phyloP scores from a whole-genome alignment of 1,140 invertebrate genomes.

The Parasteatoda tepidariorum region DNA sequence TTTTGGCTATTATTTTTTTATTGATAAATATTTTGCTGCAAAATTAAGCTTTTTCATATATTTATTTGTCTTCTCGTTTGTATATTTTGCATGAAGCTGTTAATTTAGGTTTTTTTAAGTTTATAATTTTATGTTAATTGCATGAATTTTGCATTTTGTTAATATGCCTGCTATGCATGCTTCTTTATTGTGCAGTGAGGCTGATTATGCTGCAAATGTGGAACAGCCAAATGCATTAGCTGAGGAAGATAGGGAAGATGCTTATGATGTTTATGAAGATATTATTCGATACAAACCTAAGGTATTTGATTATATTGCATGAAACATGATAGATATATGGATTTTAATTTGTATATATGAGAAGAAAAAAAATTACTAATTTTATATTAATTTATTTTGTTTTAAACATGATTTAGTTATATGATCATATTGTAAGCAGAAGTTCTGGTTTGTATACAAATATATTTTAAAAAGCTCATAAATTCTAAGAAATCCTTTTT shows the following conservation, averaged over 20 bases:
- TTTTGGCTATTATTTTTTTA: too few species aligned
- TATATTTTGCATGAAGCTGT: slow-evolving; percentile 19
- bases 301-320: slow-evolving; percentile 9
- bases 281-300: slow-evolving; percentile 48
- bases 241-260: slow-evolving; percentile 32
- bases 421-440: too few species aligned
- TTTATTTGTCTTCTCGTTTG: not conserved
- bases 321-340: not conserved
- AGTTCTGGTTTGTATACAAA: too few species aligned
- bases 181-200: slow-evolving; percentile 47
- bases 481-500: too few species aligned
- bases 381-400: too few species aligned
- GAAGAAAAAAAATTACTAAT: too few species aligned
- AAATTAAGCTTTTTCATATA: not conserved
- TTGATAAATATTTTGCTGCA: too few species aligned
- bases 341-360: too few species aligned
- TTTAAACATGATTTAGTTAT: too few species aligned
- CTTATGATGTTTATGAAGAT: slow-evolving; percentile 53
- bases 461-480: too few species aligned
- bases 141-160: slow-evolving; percentile 36
- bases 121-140: slow-evolving; percentile 11
- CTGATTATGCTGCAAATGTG: slow-evolving; percentile 51
- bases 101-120: not conserved
- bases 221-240: slow-evolving; percentile 47
- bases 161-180: slow-evolving; percentile 52